Percentiles rank a stretch among this genome's conserved stretches.
Conservation (phyloP, 2,113 vertebrate genomes). For the sheep (Ovis aries) region ARS-UI_Ramb_v3.0 NC_056065.1:79515001-79515500, state of each 20-base stretch:
- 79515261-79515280: constrained; percentile 98
- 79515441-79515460: fast-evolving
- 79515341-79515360: fast-evolving
- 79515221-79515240: constrained; percentile 99
- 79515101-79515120: fast-evolving
- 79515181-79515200: constrained; percentile 97
- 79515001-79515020: background rate
- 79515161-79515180: constrained; percentile 80
- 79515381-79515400: background rate
- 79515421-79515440: background rate
- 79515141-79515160: background rate
- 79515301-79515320: constrained; percentile 92
- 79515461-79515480: fast-evolving
- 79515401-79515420: background rate
- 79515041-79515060: background rate
- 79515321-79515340: background rate
- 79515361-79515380: background rate
- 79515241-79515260: constrained; percentile 98
- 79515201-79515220: constrained; percentile 96
- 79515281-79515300: constrained; percentile 98
- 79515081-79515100: background rate
- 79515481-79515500: background rate
- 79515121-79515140: background rate
- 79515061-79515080: background rate
- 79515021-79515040: background rate